These are phyloP conservation scores for Lapara coniferarum DNA, from an alignment of 2,888 invertebrate genomes.

Conservation along the genomic window DNA sequence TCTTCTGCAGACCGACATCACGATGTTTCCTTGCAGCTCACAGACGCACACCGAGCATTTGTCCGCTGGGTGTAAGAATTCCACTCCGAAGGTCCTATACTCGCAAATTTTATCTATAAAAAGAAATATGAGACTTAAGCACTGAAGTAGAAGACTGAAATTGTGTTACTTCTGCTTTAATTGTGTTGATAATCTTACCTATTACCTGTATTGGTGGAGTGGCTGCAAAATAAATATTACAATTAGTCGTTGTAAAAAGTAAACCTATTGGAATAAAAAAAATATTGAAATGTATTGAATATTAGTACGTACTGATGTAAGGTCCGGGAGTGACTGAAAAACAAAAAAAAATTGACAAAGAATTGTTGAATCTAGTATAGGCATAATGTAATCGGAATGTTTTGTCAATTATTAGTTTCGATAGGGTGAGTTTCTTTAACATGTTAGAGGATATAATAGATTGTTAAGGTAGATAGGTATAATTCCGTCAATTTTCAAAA, in stretches of 20 bases:
- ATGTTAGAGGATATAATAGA: no score
- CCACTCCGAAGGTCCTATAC: slow-evolving; percentile 43
- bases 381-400: no score
- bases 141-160: not conserved
- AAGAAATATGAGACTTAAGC: not conserved
- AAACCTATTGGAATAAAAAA: no score
- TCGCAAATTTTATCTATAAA: slow-evolving; percentile 42
- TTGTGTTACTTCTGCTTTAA: no score
- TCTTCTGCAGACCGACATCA: slow-evolving; percentile 45
- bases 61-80: slow-evolving; percentile 42
- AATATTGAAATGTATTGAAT: no score
- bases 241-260: no score
- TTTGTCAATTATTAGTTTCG: no score
- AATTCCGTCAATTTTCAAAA: no score
- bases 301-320: no score
- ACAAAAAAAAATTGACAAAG: not conserved
- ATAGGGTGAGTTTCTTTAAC: no score
- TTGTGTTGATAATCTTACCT: not conserved
- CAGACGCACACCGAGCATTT: slow-evolving; percentile 48
- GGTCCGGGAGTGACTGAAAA: slow-evolving; percentile 17
- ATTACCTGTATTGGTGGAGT: slow-evolving; percentile 14
- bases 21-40: slow-evolving; percentile 43
- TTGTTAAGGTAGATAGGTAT: no score
- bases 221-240: slow-evolving; percentile 5
- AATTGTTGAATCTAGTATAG: no score